Evolutionary conservation across 2,797 vertebrate genomes (phyloP).

Genomic region (Denticeps clupeoides): DNA sequence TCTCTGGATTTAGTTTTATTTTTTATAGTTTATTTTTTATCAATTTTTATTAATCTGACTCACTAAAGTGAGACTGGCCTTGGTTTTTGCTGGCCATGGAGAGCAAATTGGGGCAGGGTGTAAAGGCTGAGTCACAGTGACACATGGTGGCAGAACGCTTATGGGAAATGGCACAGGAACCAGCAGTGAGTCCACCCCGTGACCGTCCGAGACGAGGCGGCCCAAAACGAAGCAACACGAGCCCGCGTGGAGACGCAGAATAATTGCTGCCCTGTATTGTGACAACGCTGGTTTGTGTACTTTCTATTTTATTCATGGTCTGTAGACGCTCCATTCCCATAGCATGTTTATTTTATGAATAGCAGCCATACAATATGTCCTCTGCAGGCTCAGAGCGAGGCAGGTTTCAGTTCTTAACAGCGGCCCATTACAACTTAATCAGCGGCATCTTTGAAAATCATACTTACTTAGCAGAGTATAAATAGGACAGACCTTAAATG

Average conservation of each 20-base stretch:
- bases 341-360: background rate
- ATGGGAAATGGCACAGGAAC: background rate
- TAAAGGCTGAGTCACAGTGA: background rate
- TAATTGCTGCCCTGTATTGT: too few relatives aligned
- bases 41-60: too few relatives aligned
- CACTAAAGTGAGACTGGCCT: too few relatives aligned
- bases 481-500: slow-evolving; percentile 1
- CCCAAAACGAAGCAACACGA: background rate
- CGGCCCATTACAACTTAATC: slow-evolving; percentile 3
- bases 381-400: background rate
- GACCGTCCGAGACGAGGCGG: background rate
- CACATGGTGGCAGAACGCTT: background rate
- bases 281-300: too few relatives aligned
- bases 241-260: background rate
- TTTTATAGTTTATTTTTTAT: too few relatives aligned
- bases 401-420: slow-evolving; percentile 2
- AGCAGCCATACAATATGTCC: background rate
- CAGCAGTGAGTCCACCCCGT: background rate
- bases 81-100: too few relatives aligned
- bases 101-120: too few relatives aligned
- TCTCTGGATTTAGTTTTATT: too few relatives aligned
- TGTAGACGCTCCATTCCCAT: background rate
- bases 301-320: background rate
- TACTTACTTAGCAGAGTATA: slow-evolving; percentile 1
- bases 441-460: slow-evolving; percentile 4